Conservation (phyloP, 2,113 vertebrate species). For the Accipiter cooperii region DNA sequence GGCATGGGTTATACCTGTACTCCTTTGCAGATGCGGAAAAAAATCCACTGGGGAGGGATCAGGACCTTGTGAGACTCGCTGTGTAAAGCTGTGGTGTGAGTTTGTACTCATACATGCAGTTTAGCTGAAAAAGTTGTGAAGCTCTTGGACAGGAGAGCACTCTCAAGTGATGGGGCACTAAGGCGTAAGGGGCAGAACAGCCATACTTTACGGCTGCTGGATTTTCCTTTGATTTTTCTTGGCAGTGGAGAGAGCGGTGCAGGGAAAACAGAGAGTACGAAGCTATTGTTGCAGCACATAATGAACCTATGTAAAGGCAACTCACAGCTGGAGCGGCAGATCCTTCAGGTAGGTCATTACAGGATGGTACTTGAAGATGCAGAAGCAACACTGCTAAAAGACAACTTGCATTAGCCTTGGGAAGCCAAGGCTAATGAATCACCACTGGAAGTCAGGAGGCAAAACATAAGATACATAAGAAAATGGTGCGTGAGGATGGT, state of each 20-base stretch:
- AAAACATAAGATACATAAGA: not conserved
- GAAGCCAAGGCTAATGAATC: not conserved
- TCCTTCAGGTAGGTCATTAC: constrained; percentile 70
- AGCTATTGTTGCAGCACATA: constrained; percentile 73
- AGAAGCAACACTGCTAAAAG: not conserved
- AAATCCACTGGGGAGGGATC: not conserved
- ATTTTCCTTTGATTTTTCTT: constrained; percentile 2
- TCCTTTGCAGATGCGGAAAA: too few relatives aligned
- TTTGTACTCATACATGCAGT: not conserved
- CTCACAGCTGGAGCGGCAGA: constrained; percentile 73
- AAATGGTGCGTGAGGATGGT: not conserved
- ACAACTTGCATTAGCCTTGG: not conserved
- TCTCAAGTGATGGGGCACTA: not conserved
- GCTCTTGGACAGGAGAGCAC: not conserved
- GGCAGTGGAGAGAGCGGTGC: constrained; percentile 78
- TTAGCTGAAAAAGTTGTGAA: not conserved
- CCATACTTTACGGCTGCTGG: not conserved
- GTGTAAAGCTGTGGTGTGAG: not conserved
- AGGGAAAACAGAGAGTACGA: constrained; percentile 77
- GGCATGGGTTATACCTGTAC: too few relatives aligned
- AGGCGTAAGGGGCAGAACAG: not conserved
- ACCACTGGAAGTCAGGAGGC: not conserved
- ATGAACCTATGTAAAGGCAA: constrained; percentile 74
- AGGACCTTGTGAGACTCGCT: rapidly evolving
- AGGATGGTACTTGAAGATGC: not conserved